phyloP scores from a whole-genome alignment of 2,113 vertebrate species.

The Indri indri region DNA sequence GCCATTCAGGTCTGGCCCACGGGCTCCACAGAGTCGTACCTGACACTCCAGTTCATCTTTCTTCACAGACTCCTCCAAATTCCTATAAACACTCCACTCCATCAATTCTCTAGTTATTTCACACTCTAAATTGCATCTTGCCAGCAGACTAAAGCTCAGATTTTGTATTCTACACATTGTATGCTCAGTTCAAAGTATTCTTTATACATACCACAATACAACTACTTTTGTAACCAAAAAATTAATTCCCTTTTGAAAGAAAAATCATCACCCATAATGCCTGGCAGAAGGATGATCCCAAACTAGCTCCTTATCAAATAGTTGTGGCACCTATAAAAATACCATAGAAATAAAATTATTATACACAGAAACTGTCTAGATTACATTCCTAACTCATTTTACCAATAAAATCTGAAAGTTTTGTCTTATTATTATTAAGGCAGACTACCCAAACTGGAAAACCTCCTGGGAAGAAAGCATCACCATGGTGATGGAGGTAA shows the following conservation, averaged over 20 bases:
- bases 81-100: background rate
- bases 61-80: background rate
- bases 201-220: background rate
- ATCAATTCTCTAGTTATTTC: background rate
- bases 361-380: background rate
- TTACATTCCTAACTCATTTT: background rate
- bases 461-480: background rate
- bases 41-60: background rate
- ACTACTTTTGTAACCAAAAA: background rate
- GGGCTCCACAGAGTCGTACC: background rate
- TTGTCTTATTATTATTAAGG: background rate
- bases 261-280: background rate
- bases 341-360: background rate
- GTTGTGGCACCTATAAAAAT: background rate
- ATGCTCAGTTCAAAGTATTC: background rate
- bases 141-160: background rate
- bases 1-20: background rate
- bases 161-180: background rate
- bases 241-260: background rate
- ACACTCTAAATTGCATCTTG: background rate
- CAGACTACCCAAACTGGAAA: background rate
- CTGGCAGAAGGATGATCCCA: background rate
- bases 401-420: constrained; percentile 27
- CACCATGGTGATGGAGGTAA: background rate
- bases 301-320: background rate